A percentile compares a stretch with the other conserved stretches of the same genome.
These are phyloP conservation scores for Eubucco bourcierii DNA, from an alignment of 2,113 vertebrate genomes.

Conservation along the genomic window DNA sequence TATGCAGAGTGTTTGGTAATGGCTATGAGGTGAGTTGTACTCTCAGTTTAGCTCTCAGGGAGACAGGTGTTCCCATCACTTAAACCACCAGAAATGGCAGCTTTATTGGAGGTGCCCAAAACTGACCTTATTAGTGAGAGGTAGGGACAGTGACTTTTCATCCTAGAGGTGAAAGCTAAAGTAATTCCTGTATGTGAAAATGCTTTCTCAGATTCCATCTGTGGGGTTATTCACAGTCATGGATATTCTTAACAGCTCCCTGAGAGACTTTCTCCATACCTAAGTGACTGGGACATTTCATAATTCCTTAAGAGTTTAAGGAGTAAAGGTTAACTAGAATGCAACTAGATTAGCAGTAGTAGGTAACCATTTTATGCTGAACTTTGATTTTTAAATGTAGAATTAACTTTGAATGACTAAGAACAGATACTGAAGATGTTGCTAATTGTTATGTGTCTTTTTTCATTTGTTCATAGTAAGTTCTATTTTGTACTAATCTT, in stretches of 20 bases:
- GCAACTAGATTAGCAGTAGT: not conserved
- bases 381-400: not conserved
- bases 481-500: not conserved
- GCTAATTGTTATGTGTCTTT: not conserved
- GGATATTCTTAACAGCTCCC: slow-evolving; percentile 20
- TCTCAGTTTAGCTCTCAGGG: slow-evolving; percentile 16
- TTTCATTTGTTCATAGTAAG: not conserved
- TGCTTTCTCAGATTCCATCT: slow-evolving; percentile 47
- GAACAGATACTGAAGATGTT: not conserved
- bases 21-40: slow-evolving; percentile 45
- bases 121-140: slow-evolving; percentile 43
- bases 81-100: slow-evolving; percentile 52
- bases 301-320: not conserved
- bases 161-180: slow-evolving; percentile 49
- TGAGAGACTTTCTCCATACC: not conserved
- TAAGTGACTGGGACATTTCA: not conserved
- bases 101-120: slow-evolving; percentile 34
- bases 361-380: not conserved
- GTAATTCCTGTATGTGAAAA: slow-evolving; percentile 23
- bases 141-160: slow-evolving; percentile 39
- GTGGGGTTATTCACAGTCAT: slow-evolving; percentile 38
- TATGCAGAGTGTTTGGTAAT: slow-evolving; percentile 37
- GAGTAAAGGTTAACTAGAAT: not conserved
- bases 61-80: slow-evolving; percentile 56
- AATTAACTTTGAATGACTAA: not conserved